A percentile compares a stretch with the other conserved stretches of the same genome.
These are phyloP conservation scores for Isoperla grammatica DNA, from an alignment of 2,888 invertebrate genomes.

Conservation along the genomic window DNA sequence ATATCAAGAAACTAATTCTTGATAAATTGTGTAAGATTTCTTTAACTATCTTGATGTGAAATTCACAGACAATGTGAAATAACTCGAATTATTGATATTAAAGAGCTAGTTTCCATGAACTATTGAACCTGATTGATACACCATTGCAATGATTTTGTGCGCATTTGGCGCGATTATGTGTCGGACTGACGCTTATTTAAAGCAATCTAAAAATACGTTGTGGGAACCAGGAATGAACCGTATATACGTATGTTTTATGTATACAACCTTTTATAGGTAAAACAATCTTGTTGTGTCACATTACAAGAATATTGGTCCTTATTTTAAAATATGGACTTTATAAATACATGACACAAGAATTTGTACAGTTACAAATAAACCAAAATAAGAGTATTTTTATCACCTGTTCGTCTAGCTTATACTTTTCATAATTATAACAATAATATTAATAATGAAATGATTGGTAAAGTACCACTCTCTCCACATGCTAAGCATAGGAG, in stretches of 20 bases:
- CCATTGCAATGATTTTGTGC: no score
- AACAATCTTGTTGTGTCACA: no score
- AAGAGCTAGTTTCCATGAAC: no score
- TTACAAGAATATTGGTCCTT: no score
- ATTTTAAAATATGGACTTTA: not conserved
- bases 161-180: no score
- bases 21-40: constrained; percentile 3
- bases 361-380: not conserved
- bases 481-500: constrained; percentile 19
- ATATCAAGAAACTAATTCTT: constrained; percentile 1
- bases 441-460: not conserved
- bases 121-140: no score
- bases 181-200: no score
- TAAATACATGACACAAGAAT: not conserved
- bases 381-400: constrained; percentile 20
- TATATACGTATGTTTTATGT: constrained; percentile 8
- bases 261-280: not conserved
- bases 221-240: not conserved
- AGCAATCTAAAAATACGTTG: no score
- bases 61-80: no score
- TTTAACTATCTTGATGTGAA: not conserved
- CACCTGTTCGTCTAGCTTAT: constrained; percentile 7
- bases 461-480: constrained; percentile 4
- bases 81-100: no score
- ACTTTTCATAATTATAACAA: constrained; percentile 12